Evolutionary conservation across 2,113 vertebrate genomes (phyloP).

Genomic region (Arvicanthis niloticus): DNA sequence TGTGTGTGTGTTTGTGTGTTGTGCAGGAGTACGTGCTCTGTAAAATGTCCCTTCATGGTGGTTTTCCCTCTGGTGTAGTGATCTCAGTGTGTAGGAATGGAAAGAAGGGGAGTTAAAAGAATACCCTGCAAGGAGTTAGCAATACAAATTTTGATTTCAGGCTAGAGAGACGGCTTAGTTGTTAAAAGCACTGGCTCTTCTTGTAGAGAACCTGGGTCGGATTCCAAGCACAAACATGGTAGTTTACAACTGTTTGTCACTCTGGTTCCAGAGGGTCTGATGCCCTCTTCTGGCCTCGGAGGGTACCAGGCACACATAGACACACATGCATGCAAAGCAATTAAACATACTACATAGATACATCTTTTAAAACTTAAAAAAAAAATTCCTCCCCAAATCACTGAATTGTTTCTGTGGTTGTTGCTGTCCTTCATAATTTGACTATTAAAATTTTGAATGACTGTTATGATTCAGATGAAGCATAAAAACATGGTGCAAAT

Average conservation of each 20-base stretch:
- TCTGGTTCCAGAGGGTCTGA: background rate
- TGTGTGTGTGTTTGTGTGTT: too few species aligned
- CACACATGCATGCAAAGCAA: background rate
- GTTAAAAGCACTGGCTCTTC: background rate
- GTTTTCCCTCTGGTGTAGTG: background rate
- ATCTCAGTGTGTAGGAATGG: background rate
- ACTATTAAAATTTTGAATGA: conserved; percentile 6
- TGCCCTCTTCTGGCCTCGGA: background rate
- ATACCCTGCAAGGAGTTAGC: background rate
- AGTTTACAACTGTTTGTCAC: background rate
- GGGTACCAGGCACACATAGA: background rate
- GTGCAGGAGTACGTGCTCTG: background rate
- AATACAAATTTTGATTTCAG: background rate
- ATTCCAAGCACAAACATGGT: background rate
- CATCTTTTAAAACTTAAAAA: background rate
- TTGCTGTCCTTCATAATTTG: background rate
- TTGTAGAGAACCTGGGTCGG: background rate
- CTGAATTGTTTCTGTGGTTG: background rate
- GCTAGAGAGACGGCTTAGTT: background rate
- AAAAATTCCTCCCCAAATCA: background rate
- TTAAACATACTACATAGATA: background rate
- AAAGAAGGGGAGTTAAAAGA: conserved; percentile 30
- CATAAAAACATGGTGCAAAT: background rate
- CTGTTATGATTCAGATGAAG: conserved; percentile 43
- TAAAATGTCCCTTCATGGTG: background rate